Conservation (phyloP, 2,113 vertebrate genomes). For the Bungarus multicinctus region DNA sequence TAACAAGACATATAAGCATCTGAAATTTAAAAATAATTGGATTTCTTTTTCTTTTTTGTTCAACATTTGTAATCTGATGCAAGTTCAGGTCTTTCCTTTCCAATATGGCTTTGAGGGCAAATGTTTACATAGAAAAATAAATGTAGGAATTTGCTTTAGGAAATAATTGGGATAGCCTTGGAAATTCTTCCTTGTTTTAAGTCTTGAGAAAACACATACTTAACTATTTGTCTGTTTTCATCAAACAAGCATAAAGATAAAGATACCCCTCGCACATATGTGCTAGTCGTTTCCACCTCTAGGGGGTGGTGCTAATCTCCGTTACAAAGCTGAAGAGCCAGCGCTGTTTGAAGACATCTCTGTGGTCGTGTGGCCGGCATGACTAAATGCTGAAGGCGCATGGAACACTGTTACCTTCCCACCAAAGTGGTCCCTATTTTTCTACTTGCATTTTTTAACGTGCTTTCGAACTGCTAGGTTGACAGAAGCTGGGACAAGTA, state of each 20-base stretch:
- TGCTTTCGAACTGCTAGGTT: no score
- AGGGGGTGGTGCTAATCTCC: no score
- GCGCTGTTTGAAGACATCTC: no score
- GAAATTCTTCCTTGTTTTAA: not conserved
- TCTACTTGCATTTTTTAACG: no score
- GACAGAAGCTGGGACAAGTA: no score
- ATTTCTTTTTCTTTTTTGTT: not conserved
- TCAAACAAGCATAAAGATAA: not conserved
- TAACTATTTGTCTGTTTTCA: not conserved
- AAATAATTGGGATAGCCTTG: not conserved
- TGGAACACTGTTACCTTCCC: no score
- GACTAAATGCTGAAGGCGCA: no score
- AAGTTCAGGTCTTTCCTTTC: not conserved
- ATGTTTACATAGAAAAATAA: not conserved
- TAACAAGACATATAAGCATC: not conserved
- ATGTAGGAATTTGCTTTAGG: not conserved
- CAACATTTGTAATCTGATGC: not conserved
- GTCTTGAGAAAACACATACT: not conserved
- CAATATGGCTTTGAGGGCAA: not conserved
- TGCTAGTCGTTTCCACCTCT: no score
- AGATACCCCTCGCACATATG: no score
- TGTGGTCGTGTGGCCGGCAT: no score
- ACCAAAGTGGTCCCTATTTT: no score
- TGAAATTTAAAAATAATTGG: not conserved
- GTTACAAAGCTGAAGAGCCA: no score